Evolutionary conservation across 2,113 vertebrate genomes (phyloP).

Genomic region (Motacilla alba): DNA sequence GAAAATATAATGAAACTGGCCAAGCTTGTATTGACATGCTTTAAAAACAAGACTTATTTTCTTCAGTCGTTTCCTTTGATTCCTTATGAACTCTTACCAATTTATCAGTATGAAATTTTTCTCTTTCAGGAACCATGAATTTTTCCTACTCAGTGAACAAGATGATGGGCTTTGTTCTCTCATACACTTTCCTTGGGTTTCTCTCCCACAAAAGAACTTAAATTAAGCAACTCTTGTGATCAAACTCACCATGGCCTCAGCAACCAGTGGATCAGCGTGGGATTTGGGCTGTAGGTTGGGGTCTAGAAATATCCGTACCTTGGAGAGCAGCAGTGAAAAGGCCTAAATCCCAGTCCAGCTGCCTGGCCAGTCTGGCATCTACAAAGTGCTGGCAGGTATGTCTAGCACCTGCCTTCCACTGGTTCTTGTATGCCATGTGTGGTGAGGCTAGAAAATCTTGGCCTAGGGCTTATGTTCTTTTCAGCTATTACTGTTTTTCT

Average conservation of each 20-base stretch:
- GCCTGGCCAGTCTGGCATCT: background rate
- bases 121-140: background rate
- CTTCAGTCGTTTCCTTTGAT: background rate
- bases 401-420: background rate
- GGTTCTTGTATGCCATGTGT: background rate
- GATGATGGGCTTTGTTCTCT: background rate
- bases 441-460: background rate
- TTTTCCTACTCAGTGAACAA: background rate
- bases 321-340: background rate
- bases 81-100: background rate
- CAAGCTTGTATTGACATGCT: background rate
- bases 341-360: background rate
- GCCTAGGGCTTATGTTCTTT: background rate
- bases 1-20: background rate
- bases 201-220: background rate
- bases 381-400: background rate
- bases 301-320: background rate
- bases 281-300: background rate
- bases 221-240: background rate
- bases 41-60: background rate
- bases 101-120: background rate
- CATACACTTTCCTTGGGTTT: background rate
- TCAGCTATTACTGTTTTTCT: background rate
- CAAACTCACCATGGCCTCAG: background rate
- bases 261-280: rapidly evolving